Percentiles rank a stretch among this genome's conserved stretches.
phyloP scores from a whole-genome alignment of 2,797 vertebrate genomes.

The Notoglanidium macrostoma region DNA sequence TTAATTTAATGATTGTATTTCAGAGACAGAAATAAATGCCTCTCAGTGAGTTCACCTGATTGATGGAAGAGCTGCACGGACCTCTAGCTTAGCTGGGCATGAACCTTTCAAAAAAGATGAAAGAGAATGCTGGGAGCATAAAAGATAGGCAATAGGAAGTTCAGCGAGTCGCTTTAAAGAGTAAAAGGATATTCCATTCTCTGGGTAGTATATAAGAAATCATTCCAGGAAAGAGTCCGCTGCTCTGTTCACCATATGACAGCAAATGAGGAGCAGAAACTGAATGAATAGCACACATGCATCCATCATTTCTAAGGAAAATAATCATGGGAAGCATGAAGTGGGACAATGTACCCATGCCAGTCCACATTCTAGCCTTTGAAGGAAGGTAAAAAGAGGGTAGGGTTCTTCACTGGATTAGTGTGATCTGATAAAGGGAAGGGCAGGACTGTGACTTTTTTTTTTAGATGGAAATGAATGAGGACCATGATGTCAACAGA shows the following conservation, averaged over 20 bases:
- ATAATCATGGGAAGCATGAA: not conserved
- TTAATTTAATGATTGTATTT: slow-evolving; percentile 42
- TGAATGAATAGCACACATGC: not conserved
- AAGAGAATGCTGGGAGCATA: slow-evolving; percentile 44
- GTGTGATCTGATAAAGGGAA: not conserved
- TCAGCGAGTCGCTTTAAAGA: slow-evolving; percentile 40
- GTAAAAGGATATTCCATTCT: slow-evolving; percentile 23
- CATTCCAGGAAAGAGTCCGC: slow-evolving; percentile 30
- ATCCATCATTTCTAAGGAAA: not conserved
- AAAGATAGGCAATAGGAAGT: slow-evolving; percentile 38
- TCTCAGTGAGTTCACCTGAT: slow-evolving; percentile 40
- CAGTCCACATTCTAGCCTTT: not conserved
- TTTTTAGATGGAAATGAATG: slow-evolving; percentile 4
- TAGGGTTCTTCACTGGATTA: not conserved
- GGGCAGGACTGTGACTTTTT: not conserved
- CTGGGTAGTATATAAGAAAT: slow-evolving; percentile 5
- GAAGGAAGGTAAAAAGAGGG: not conserved
- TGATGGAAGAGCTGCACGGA: slow-evolving; percentile 18
- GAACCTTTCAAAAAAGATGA: slow-evolving; percentile 42
- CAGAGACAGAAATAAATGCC: slow-evolving; percentile 38
- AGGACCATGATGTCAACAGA: not conserved
- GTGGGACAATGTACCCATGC: not conserved
- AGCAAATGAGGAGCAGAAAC: slow-evolving; percentile 3
- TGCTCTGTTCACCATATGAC: slow-evolving; percentile 26
- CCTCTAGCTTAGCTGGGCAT: slow-evolving; percentile 11